Evolutionary conservation across 2,113 vertebrate species (phyloP), one percentile per base, ranked within the genome.

Genomic region (Ondatra zibethicus): DNA sequence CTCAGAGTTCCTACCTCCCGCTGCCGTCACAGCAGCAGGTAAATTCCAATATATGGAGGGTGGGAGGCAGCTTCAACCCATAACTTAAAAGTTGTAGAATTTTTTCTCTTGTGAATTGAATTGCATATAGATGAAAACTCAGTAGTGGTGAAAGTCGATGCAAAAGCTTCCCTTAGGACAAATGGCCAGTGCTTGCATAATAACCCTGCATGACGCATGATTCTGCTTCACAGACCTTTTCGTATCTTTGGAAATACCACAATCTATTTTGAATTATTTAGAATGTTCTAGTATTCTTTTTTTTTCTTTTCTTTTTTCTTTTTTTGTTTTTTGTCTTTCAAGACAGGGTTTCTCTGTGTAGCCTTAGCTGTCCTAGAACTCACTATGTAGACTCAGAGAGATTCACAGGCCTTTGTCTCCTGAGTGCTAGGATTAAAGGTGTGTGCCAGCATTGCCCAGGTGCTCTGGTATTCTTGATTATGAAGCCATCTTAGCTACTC

Each of bases 211-310:
- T 73, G 76, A 27, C 63, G 9, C 17, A 0, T 84, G 21, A 85
- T 21, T 66, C 84, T 39, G 45, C 36, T 81, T 96, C 75, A 58
- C 29, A 55, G 9, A 29, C 88, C 29, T 73, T 72, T 25, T 68
- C 68, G 0, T 73, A 1, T 31, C 78, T 68, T 72, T 92, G 68
- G 61, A 78, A 95, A 93, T 84, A 58, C 47, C 33, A 63, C 31
- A 8, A 39, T 92, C 55, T 75, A 0, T 93, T 66, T 27, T 90
- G 72, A 94, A 61, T 87, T 45, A 42, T 50, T 88, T 73, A 90
- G 81, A 65, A 92, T 77, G 91, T 94, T 94, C 65, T 92, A 72
- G 31, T 91, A 14, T 29, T 85, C 36, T 72, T 92, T 29, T 29
- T 85, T 36, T 77, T 92, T 29, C 3, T 29, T 85, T 36, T 77